Percentiles rank a stretch among this genome's conserved stretches.
Evolutionary conservation across 2,888 invertebrate species (phyloP).

Genomic region (Keiferia lycopersicella): DNA sequence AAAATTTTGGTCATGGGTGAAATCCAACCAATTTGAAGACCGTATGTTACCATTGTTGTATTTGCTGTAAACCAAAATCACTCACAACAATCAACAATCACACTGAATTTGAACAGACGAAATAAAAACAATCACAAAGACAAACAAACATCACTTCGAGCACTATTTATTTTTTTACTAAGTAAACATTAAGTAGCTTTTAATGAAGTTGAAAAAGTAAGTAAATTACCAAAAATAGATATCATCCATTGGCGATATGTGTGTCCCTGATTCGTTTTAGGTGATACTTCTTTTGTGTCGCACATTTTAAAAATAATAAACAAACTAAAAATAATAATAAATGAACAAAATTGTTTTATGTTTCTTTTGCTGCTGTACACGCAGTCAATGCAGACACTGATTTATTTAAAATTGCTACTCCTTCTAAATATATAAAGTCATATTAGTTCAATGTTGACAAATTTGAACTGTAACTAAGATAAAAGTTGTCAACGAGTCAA

Average conservation of each 20-base stretch:
- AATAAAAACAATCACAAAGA: too few species aligned
- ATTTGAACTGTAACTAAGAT: neutral
- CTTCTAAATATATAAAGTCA: slow-evolving; percentile 27
- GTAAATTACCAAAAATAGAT: slow-evolving; percentile 36
- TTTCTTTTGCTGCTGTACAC: neutral
- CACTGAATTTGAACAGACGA: too few species aligned
- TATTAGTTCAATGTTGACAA: slow-evolving; percentile 26
- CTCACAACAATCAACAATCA: too few species aligned
- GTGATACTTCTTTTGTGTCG: slow-evolving; percentile 20
- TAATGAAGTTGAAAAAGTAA: neutral
- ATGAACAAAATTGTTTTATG: too few species aligned
- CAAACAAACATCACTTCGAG: too few species aligned
- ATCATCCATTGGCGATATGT: slow-evolving; percentile 47
- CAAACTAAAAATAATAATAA: neutral
- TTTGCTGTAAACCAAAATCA: slow-evolving; percentile 57
- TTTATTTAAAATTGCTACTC: neutral
- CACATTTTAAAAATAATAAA: neutral
- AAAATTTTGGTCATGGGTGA: slow-evolving; percentile 67
- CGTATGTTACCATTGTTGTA: slow-evolving; percentile 62
- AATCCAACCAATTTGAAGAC: slow-evolving; percentile 69
- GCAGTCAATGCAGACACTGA: neutral
- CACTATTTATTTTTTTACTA: too few species aligned
- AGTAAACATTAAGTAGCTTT: too few species aligned
- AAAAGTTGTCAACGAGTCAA: neutral
- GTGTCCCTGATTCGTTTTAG: slow-evolving; percentile 33